Base-by-base conservation (phyloP, 2,888 invertebrate genomes). In the Dichetophora obliterata region DNA sequence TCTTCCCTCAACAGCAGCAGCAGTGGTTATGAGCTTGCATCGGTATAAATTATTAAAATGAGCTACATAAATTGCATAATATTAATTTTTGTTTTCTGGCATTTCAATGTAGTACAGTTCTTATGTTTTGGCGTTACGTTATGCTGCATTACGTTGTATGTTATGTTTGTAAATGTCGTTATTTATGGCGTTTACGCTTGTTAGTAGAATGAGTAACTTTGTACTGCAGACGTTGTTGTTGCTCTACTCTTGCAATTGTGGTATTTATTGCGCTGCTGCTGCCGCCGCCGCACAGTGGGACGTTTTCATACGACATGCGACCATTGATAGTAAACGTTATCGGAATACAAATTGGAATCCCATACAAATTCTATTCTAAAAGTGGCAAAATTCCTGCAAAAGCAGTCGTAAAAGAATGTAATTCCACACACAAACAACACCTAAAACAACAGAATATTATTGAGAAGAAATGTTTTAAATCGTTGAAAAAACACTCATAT, bases 191-290 rank as follows among this genome's bases (percentile, higher is more conserved):
- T 59, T 59, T 27, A 59, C 27, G 59, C 59, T 59, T 59, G 27
- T 27, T 27, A 19, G 22, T 59, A 59, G 54, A 54, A 54, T 19
- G 19, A 19, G 11, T 54, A 4, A n/a, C 5, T 31, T 22, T 22
- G 22, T 54, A 54, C 1, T 5, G n/a, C 2, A 19, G 19, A 8
- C 2, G n/a, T 5, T 61, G 11, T 61, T 61, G 24, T 14, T 61
- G n/a, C 31, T 71, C 27, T 61, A 24, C 31, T 71, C 37, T 76
- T 72, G 76, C 22, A 19, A 37, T 72, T 73, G 31, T 31, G 3
- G 31, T 31, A 31, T 3, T 31, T 31, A 5, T 31, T 31, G 31
- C 31, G 57, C 34, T 63, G 57, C 59, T 77, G 69, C 59, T 34
- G 61, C 43, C 65, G 27, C 43, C 31, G 22, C 74, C 54, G 68